Evolutionary conservation across 2,888 invertebrate genomes (phyloP), one percentile per base, ranked within the genome.

Genomic region (Gortyna flavago): DNA sequence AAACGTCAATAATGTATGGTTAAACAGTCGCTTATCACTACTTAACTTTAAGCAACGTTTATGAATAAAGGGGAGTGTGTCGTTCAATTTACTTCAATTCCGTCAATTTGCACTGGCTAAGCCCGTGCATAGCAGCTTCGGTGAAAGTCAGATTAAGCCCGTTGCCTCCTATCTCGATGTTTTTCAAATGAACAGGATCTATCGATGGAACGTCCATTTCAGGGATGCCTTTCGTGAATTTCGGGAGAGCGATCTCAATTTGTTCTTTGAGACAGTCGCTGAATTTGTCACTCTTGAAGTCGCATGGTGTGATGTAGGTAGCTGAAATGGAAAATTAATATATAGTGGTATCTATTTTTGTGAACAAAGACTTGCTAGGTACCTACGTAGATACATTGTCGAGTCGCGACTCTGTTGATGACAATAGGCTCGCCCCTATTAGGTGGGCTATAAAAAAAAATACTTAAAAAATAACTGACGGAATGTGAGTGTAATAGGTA

Each of bases 161-260:
- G 57, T 90, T 95, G 18, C 95, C 95, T 70, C 95, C 92, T 18
- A 96, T 93, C 8, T 90, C 81, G 61, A 96, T 95, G 83, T 96
- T 94, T 6, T 94, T 92, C 78, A 96, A 78, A 2, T 92, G 72
- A 0, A 95, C 91, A 7, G 97, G 97, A 65, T 97, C 97, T 72
- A 93, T 90, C 0, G 96, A 94, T 0, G 94, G 92, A 9, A 97
- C 95, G 7, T 88, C 93, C 51, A 95, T 79, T 84, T 95, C 93
- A 0, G 94, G 93, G 29, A 96, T 92, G 2, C 97, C 97, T 35
- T 94, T 94, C 0, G 95, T 91, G 86, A 97, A 96, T 35, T 88
- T 67, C 0, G 93, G 93, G 0, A 96, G 89, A 72, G 91, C 88
- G 6, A 79, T 85, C 57, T 90, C 87, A 35, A 96, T 96, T 81